Evolutionary conservation across 2,797 vertebrate genomes (phyloP).

Genomic region (Centropyge bicolor): DNA sequence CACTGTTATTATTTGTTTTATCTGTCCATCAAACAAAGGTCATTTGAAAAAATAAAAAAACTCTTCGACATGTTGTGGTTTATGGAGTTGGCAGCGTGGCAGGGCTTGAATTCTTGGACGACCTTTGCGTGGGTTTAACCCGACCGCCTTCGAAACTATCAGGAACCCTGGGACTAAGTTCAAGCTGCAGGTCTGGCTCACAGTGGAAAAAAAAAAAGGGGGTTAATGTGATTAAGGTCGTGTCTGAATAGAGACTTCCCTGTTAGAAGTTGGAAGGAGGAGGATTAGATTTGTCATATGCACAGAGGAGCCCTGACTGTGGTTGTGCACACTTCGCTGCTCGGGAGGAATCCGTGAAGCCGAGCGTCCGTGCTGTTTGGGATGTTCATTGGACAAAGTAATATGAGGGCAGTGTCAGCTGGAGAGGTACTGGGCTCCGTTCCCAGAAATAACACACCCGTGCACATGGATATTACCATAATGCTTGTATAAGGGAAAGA

Average conservation of each 20-base stretch:
- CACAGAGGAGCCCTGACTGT: conserved; percentile 70
- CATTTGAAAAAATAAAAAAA: conserved; percentile 16
- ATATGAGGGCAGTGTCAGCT: conserved; percentile 69
- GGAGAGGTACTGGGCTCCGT: conserved; percentile 66
- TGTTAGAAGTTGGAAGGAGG: conserved; percentile 57
- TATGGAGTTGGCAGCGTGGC: conserved; percentile 33
- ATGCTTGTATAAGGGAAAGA: conserved; percentile 53
- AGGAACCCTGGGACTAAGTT: conserved; percentile 53
- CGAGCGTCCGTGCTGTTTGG: conserved; percentile 61
- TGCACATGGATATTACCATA: conserved; percentile 62
- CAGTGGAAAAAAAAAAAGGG: conserved; percentile 48
- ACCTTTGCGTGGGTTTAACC: conserved; percentile 38
- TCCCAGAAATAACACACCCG: conserved; percentile 76
- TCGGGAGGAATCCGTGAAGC: conserved; percentile 76
- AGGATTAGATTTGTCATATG: conserved; percentile 80
- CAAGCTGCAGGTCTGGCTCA: conserved; percentile 64
- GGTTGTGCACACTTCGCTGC: conserved; percentile 77
- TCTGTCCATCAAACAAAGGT: conserved; percentile 31
- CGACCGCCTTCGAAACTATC: conserved; percentile 11
- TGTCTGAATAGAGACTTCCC: conserved; percentile 71
- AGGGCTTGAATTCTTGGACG: conserved; percentile 43
- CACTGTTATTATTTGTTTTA: conserved; percentile 31
- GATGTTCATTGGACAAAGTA: conserved; percentile 72
- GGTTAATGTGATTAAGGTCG: conserved; percentile 74
- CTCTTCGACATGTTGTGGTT: conserved; percentile 44